Conservation (phyloP, 2,797 vertebrate genomes). For the Darevskia mixta region DNA sequence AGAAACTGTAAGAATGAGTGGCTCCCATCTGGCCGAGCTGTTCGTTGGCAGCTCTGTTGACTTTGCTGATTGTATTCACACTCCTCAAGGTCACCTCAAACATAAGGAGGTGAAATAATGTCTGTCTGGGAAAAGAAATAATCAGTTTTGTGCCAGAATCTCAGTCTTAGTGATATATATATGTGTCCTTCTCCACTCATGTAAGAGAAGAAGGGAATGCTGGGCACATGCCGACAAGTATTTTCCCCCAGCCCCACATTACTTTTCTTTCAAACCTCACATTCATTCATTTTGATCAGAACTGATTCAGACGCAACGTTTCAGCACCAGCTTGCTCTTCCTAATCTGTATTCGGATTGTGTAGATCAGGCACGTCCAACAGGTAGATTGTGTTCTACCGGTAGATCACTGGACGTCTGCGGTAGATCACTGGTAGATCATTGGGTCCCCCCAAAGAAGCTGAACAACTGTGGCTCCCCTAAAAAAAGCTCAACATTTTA, state of each 20-base stretch:
- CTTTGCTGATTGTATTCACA: conserved; percentile 28
- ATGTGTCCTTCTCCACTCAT: conserved; percentile 11
- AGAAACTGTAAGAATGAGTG: conserved; percentile 66
- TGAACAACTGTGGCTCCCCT: too few relatives aligned
- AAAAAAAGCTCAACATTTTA: too few relatives aligned
- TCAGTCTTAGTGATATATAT: conserved; percentile 43
- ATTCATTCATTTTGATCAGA: background rate
- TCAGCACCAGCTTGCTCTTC: background rate
- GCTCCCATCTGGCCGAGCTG: conserved; percentile 55
- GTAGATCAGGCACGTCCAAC: background rate
- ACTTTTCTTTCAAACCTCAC: background rate
- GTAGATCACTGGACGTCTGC: too few relatives aligned
- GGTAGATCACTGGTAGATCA: too few relatives aligned
- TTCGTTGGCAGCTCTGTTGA: conserved; percentile 62
- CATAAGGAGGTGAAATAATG: conserved; percentile 52
- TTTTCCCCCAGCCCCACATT: too few relatives aligned
- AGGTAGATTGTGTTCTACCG: too few relatives aligned
- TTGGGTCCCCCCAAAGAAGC: too few relatives aligned
- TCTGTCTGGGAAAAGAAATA: conserved; percentile 39
- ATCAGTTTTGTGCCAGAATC: conserved; percentile 5
- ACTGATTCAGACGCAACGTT: background rate
- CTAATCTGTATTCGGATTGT: background rate
- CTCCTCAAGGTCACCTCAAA: conserved; percentile 54
- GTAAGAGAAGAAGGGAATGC: conserved; percentile 8
- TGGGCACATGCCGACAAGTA: background rate